Conservation (phyloP, 1,140 invertebrate species). For the Propsilocerus akamusi region DNA sequence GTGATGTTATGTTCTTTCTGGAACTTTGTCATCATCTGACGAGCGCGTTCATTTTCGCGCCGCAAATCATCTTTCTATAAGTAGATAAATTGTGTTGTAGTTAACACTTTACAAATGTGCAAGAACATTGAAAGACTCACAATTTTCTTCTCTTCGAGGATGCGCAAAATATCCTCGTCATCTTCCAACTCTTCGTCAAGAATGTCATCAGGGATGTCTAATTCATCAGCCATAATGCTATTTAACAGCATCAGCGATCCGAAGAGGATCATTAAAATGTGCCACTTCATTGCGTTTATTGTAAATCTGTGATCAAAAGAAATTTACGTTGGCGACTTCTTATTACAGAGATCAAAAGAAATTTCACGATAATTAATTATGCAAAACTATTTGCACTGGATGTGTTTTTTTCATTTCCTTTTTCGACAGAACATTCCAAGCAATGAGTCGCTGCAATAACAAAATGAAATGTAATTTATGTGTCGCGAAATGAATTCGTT, state of each 20-base stretch:
- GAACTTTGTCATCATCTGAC: conserved; percentile 13
- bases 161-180: conserved; percentile 17
- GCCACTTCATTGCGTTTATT: conserved; percentile 10
- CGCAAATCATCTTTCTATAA: conserved; percentile 17
- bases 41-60: conserved; percentile 19
- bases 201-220: conserved; percentile 11
- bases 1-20: too few relatives aligned
- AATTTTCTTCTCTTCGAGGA: conserved; percentile 18
- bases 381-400: too few relatives aligned
- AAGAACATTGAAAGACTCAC: conserved; percentile 10
- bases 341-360: too few relatives aligned
- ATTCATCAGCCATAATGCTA: conserved; percentile 7
- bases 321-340: too few relatives aligned
- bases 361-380: too few relatives aligned
- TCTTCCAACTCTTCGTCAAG: conserved; percentile 14
- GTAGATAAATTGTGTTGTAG: conserved; percentile 4
- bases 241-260: conserved; percentile 14
- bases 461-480: too few relatives aligned
- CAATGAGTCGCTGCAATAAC: too few relatives aligned
- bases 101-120: not conserved
- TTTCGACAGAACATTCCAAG: too few relatives aligned
- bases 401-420: too few relatives aligned
- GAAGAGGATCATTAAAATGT: conserved; percentile 11
- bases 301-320: too few relatives aligned
- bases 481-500: too few relatives aligned